Conservation (phyloP, 2,888 invertebrate genomes). For the Limnephilus rhombicus region DNA sequence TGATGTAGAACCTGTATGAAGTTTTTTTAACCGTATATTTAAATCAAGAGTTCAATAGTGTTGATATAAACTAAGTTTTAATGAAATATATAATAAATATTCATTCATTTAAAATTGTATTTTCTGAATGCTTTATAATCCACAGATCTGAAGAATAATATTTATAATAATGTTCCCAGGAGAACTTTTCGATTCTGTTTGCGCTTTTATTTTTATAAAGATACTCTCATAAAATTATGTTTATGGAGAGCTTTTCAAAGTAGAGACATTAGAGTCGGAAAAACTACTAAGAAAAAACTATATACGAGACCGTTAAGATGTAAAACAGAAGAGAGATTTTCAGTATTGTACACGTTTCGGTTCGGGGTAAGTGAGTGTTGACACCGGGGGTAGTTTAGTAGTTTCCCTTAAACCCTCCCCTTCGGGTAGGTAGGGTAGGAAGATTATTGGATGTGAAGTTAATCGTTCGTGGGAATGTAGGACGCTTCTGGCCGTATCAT, state of each 20-base stretch:
- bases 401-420: neutral
- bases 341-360: neutral
- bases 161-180: neutral
- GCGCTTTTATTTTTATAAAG: neutral
- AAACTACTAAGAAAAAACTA: neutral
- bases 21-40: too few species aligned
- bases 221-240: neutral
- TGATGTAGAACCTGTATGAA: too few species aligned
- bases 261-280: neutral
- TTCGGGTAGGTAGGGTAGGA: neutral
- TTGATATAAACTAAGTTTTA: too few species aligned
- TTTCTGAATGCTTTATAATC: neutral
- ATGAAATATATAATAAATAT: too few species aligned
- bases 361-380: neutral
- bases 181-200: neutral
- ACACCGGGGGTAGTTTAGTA: neutral
- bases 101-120: too few species aligned
- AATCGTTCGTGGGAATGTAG: neutral
- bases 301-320: neutral
- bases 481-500: neutral
- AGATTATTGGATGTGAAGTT: neutral
- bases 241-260: neutral
- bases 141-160: neutral
- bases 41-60: too few species aligned
- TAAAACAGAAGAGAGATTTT: neutral